Evolutionary conservation across 2,797 vertebrate species (phyloP).

Genomic region (Molossus alvarezi): DNA sequence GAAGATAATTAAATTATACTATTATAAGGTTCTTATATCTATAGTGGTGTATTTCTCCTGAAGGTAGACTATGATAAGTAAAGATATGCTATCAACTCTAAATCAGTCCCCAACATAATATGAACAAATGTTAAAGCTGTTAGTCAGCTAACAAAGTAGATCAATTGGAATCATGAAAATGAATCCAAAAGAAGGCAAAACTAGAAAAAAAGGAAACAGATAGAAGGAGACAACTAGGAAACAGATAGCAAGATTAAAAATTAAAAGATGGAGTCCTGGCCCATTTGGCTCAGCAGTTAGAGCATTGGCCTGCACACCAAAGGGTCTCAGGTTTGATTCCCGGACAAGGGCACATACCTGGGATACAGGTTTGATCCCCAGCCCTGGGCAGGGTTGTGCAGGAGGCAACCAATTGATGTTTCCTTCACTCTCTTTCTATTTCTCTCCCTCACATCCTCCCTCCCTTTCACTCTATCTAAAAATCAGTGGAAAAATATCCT

Average conservation of each 20-base stretch:
- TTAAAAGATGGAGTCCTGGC: neutral
- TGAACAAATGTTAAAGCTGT: neutral
- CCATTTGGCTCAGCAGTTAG: no score
- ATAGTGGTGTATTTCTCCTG: neutral
- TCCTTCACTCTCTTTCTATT: no score
- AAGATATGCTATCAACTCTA: neutral
- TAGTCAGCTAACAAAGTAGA: neutral
- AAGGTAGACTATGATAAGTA: neutral
- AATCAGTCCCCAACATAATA: neutral
- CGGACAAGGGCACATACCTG: no score
- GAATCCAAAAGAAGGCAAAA: neutral
- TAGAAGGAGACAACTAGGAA: neutral
- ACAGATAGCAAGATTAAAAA: no score
- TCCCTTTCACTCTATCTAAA: no score
- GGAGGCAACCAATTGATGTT: no score
- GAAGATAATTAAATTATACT: neutral
- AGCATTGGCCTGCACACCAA: no score
- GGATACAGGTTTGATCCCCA: no score
- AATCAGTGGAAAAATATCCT: no score
- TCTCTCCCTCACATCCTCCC: no score
- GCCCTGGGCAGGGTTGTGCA: no score
- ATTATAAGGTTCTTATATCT: neutral
- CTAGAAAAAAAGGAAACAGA: neutral
- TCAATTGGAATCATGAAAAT: neutral
- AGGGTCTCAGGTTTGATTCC: no score